A percentile compares a stretch with the other conserved stretches of the same genome.
Evolutionary conservation across 2,888 invertebrate genomes (phyloP).

Genomic region (Melipona bicolor): DNA sequence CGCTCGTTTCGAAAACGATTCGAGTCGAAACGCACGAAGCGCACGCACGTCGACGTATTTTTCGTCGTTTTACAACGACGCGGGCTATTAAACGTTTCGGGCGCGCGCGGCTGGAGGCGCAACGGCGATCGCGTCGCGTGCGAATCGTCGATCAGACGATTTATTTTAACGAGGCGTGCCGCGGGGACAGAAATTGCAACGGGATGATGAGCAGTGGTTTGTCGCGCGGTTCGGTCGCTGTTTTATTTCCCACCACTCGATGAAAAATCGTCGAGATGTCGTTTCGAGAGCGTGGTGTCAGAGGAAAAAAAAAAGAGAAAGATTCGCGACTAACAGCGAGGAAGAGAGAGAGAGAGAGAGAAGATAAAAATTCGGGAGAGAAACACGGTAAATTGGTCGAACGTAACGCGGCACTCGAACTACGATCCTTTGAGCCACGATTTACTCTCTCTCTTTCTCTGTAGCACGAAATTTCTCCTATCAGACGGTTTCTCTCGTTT

Average conservation of each 20-base stretch:
- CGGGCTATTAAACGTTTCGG: constrained; percentile 35
- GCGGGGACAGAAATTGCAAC: constrained; percentile 19
- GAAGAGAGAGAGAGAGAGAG: not conserved
- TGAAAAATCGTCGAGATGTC: not conserved
- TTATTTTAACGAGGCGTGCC: constrained; percentile 35
- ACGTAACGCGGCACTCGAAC: constrained; percentile 44
- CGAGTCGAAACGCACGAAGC: not conserved
- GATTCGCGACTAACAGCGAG: not conserved
- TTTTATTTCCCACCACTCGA: not conserved
- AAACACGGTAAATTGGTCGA: constrained; percentile 38
- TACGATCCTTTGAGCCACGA: constrained; percentile 23
- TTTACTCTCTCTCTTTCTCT: constrained; percentile 24
- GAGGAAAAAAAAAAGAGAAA: not conserved
- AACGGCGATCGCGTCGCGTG: constrained; percentile 9
- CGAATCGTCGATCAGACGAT: constrained; percentile 27
- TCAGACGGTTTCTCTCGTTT: constrained; percentile 35
- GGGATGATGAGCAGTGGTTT: constrained; percentile 14
- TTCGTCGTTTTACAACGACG: constrained; percentile 16
- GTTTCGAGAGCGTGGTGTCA: no score
- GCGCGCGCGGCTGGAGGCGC: not conserved
- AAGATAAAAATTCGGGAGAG: not conserved
- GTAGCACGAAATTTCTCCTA: constrained; percentile 22
- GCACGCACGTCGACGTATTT: constrained; percentile 11
- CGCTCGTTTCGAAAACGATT: not conserved
- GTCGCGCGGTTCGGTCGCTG: no score